Percentiles rank a stretch among this genome's conserved stretches.
These are phyloP conservation scores for Drosophila diplacantha DNA, from an alignment of 2,888 invertebrate genomes.

Conservation along the genomic window DNA sequence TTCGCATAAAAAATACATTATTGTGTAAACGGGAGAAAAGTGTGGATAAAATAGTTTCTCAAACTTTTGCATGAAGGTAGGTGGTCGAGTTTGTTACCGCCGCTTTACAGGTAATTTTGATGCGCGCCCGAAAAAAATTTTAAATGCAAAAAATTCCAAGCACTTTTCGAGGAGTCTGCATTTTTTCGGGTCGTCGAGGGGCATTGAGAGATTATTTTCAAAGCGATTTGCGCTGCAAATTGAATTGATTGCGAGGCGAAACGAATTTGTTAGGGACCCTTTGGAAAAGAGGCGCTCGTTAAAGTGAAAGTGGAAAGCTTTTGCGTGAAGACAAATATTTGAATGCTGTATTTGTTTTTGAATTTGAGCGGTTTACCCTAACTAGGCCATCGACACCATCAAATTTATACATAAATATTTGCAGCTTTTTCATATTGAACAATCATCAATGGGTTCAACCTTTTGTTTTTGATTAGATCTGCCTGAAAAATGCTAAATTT, in stretches of 20 bases:
- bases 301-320: conserved; percentile 2
- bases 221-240: conserved; percentile 17
- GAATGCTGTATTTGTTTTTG: neutral
- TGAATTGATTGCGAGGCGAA: conserved; percentile 15
- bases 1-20: conserved; percentile 36
- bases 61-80: conserved; percentile 20
- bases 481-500: conserved; percentile 13
- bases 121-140: conserved; percentile 3
- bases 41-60: conserved; percentile 27
- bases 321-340: neutral
- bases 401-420: conserved; percentile 3
- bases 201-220: conserved; percentile 26
- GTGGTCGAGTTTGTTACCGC: conserved; percentile 2
- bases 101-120: conserved; percentile 17
- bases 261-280: conserved; percentile 22
- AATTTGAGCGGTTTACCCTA: conserved; percentile 4
- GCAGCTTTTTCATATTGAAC: neutral
- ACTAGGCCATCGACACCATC: conserved; percentile 2
- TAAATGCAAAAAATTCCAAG: conserved; percentile 20
- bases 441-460: conserved; percentile 3
- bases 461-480: conserved; percentile 19
- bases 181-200: conserved; percentile 22
- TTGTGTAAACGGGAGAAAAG: conserved; percentile 17
- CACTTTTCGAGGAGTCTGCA: conserved; percentile 18
- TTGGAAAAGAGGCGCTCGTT: neutral